phyloP scores from a whole-genome alignment of 2,797 vertebrate species.

The Alectoris magna region DNA sequence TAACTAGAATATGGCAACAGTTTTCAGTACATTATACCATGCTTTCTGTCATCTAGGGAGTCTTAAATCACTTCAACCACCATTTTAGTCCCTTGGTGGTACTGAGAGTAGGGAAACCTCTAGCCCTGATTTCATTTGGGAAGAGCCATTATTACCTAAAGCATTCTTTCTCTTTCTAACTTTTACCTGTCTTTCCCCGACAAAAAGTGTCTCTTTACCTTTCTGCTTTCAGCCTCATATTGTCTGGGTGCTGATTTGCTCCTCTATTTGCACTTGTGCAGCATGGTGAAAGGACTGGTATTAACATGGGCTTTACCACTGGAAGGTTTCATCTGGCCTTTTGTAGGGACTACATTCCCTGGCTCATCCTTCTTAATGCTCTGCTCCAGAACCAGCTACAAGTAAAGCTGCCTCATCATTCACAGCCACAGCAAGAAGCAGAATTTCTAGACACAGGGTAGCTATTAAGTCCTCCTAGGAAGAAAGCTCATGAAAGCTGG shows the following conservation, averaged over 20 bases:
- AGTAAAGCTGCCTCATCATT: background rate
- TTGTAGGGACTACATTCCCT: background rate
- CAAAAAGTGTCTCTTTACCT: background rate
- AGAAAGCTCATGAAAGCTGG: background rate
- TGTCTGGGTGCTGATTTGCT: background rate
- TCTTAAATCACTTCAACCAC: slow-evolving; percentile 14
- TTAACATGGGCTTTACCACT: background rate
- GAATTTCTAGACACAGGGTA: background rate
- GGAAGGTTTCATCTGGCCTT: background rate
- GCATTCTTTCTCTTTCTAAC: background rate
- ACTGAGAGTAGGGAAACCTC: background rate
- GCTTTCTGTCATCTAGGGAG: background rate
- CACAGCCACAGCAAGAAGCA: background rate
- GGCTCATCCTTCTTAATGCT: background rate
- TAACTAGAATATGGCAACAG: slow-evolving; percentile 14
- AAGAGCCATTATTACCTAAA: background rate
- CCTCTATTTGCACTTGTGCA: background rate
- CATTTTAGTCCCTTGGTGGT: background rate
- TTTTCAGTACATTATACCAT: background rate
- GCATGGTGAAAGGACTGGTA: background rate
- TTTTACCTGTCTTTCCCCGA: background rate
- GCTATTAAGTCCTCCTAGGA: background rate
- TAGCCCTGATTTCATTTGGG: background rate
- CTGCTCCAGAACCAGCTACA: background rate
- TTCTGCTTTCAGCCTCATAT: background rate